Evolutionary conservation across 2,888 invertebrate species (phyloP), one percentile per base, ranked within the genome.

Genomic region (Trachelus stipa): DNA sequence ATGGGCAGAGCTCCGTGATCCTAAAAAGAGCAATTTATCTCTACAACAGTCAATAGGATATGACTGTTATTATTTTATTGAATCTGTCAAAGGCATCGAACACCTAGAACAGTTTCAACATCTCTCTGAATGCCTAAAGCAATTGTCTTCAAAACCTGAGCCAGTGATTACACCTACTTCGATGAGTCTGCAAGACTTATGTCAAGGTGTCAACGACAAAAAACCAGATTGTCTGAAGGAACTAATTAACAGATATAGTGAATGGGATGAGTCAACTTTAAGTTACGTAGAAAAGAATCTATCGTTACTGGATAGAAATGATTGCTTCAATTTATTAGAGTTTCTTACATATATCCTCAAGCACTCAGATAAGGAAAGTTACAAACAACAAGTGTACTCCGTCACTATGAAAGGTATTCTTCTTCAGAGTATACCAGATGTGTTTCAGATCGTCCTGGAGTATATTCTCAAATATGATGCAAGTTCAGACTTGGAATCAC

Each of bases 31-130:
- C 0, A 79, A 79, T 4, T 81, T 88, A 3, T 85, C 88, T 11
- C 78, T 91, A 12, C 91, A 91, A 78, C 85, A 85, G 74, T 85
- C 88, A 3, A 84, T 91, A 31, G 88, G 90, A 23, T 79, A 86
- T 3, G 89, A 88, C 34, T 88, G 88, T 77, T 85, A 88, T 40
- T 77, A 83, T 12, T 85, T 90, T 4, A 76, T 87, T 1, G 83
- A 89, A 35, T 80, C 84, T 40, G 78, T 87, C 6, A 83, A 84
- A 40, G 68, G 79, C 3, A 75, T 74, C n/a, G 79, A 75, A 0
- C 74, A 85, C 40, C 71, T 88, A 11, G 76, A 84, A 1, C 79
- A 87, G 12, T 81, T 85, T 30, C 80, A 82, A 11, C 84, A 87
- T 37, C 73, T 91, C 1, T 12, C 87, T 3, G 81, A 87, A 12